Base-by-base conservation (phyloP, 2,797 vertebrate species). In the Discoglossus pictus region DNA sequence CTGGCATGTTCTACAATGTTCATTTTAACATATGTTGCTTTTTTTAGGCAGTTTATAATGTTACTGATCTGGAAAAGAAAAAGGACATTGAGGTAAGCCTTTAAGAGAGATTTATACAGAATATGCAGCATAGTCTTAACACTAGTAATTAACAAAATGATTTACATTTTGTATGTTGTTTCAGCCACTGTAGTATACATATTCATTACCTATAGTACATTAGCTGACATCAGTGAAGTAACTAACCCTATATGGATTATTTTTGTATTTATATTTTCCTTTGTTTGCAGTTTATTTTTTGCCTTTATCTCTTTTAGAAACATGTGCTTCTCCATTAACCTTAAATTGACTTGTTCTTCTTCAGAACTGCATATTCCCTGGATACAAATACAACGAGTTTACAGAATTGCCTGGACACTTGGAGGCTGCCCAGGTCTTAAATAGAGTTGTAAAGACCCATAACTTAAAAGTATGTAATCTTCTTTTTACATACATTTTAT, bases 351-450 rank as follows among this genome's bases (percentile, higher is more conserved):
- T 52, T 40, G 25, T 50, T 63, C 62, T n/a, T 48, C 44, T 82
- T 52, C 73, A 87, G 83, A 76, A 58, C 58, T 83, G 17, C 62
- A 65, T 2, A 15, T 86, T 79, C 43, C 52, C 68, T 72, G 80
- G 74, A 70, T 87, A 80, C 65, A 78, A 73, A 52, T 2, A 16
- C 54, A 34, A 36, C 18, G 66, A 77, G 16, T 56, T 75, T 44
- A 69, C 76, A 46, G 63, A 75, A 46, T 74, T 87, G 36, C 78
- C 79, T 40, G 81, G 79, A 75, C 54, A 79, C 53, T 55, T 84
- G 47, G 77, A 83, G 75, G 74, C 83, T 64, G 43, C 66, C 55
- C 72, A 67, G 46, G 73, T 84, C 69, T 77, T 74, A 62, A 75
- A 81, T 59, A 79, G 59, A 44, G 39, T 84, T 79, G 64, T 80